Base-by-base conservation (phyloP, 2,797 vertebrate species). In the Gadopsis bispinosus region DNA sequence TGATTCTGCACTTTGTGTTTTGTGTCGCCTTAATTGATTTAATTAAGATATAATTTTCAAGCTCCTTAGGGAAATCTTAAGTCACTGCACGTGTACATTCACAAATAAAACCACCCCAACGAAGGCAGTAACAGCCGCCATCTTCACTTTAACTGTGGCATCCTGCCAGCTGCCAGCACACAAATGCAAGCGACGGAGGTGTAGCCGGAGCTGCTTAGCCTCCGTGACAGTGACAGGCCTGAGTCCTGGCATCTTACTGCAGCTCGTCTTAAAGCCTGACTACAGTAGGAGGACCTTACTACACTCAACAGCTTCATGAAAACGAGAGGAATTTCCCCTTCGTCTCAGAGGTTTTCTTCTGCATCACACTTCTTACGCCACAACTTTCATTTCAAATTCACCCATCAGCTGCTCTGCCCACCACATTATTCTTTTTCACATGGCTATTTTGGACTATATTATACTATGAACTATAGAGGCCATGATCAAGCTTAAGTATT, bases 1-100 rank as follows among this genome's bases (percentile, higher is more conserved):
- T 43, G 51, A 68, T 58, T 80, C 73, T 20, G 56, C 13, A 20
- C 84, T 69, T 83, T 84, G 65, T 71, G 59, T 79, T 65, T 83
- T 62, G 35, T 59, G 55, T 80, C 7, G 0, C 35, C 43, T 53
- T 87, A 84, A 88, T 89, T 85, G 77, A 91, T 90, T 88, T 81
- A 75, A 89, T 91, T 85, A 86, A 80, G 79, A 86, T 90, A 75
- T 89, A 37, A 71, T 79, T 83, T 85, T 50, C 65, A 70, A 67
- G 35, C 48, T 73, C 45, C 59, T 73, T 0, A 3, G 69, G 85
- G 76, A 70, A 79, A 81, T 79, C 70, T 75, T 39, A 64, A 72
- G 75, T 85, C 64, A 20, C 13, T 17, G 43, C 73, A 43, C 51
- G 26, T 51, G 1, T 60, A 50, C 53, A 58, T 67, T 68, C 43